phyloP scores from a whole-genome alignment of 2,113 vertebrate species.

The Cyanoramphus novaezelandiae region DNA sequence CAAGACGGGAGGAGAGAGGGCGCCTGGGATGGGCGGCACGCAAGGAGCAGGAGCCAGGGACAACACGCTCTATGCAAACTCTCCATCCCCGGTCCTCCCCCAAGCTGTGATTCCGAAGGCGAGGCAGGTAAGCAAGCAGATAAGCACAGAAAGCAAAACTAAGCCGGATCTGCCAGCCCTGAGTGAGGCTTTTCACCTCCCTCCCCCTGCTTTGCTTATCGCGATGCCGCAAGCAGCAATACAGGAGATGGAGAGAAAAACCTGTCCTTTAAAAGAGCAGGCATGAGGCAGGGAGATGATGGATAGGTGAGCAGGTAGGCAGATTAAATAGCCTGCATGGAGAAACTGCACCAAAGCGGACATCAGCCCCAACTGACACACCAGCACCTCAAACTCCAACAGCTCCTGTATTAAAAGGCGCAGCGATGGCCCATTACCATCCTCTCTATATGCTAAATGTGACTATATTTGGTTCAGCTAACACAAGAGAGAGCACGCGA shows the following conservation, averaged over 20 bases:
- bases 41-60: background rate
- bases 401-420: background rate
- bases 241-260: background rate
- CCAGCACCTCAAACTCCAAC: background rate
- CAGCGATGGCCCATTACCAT: background rate
- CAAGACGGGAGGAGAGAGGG: background rate
- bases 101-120: fast-evolving
- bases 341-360: background rate
- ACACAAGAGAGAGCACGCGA: background rate
- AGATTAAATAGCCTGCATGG: background rate
- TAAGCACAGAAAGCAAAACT: background rate
- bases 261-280: background rate
- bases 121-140: fast-evolving
- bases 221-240: background rate
- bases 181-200: background rate
- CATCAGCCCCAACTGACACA: background rate
- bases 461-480: slow-evolving; percentile 32
- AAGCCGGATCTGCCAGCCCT: fast-evolving
- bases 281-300: background rate
- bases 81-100: background rate
- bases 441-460: background rate
- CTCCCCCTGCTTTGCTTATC: background rate
- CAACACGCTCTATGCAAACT: fast-evolving
- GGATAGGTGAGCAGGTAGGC: background rate
- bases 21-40: fast-evolving